Evolutionary conservation across 1,140 invertebrate species (phyloP).

Genomic region (Mizuhopecten yessoensis): DNA sequence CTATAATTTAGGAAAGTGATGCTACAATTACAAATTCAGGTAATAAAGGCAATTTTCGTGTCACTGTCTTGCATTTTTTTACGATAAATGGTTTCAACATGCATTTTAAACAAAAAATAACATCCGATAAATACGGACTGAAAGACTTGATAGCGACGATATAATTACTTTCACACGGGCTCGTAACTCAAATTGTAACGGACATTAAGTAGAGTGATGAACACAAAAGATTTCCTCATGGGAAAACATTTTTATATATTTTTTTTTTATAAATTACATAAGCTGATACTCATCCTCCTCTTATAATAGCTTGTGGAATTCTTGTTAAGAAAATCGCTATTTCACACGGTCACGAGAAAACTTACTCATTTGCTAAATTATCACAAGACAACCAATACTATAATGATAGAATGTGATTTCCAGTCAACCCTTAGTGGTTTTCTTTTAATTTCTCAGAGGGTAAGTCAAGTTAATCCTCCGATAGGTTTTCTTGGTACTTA

Average conservation of each 20-base stretch:
- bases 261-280: too few species aligned
- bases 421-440: too few species aligned
- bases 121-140: neutral
- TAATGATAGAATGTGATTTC: too few species aligned
- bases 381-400: too few species aligned
- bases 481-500: too few species aligned
- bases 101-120: neutral
- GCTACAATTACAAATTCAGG: neutral
- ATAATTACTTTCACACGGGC: neutral
- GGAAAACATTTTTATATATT: neutral
- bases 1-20: neutral
- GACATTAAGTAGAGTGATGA: too few species aligned
- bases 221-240: neutral
- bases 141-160: neutral
- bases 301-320: too few species aligned
- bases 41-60: constrained; percentile 1
- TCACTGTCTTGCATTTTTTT: neutral
- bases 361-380: too few species aligned
- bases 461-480: too few species aligned
- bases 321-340: too few species aligned
- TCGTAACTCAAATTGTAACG: neutral
- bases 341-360: too few species aligned
- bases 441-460: too few species aligned
- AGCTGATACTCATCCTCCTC: neutral
- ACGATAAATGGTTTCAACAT: constrained; percentile 3